Base-by-base conservation (phyloP, 2,113 vertebrate species). In the Misgurnus anguillicaudatus region DNA sequence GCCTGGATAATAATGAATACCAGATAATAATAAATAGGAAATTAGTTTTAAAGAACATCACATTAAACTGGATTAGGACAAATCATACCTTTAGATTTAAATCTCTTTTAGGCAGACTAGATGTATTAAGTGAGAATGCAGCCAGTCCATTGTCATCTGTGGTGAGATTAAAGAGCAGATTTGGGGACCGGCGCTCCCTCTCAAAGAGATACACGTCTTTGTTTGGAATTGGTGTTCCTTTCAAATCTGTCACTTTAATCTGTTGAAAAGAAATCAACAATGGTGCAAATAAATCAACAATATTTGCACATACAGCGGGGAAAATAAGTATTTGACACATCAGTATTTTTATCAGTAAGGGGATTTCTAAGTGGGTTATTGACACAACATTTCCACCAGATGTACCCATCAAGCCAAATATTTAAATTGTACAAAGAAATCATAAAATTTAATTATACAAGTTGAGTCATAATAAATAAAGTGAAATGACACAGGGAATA, bases 101-200 rank as follows among this genome's bases (percentile, higher is more conserved):
- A 42, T 73, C n/a, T 53, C 16, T 72, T 72, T 19, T 17, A 53
- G 41, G 7, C 14, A 53, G 14, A 66, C 64, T 57, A 53, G 77
- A 75, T 14, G 73, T 64, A 38, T 70, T 41, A 13, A 84, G 2
- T 47, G 88, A 82, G 83, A 93, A 92, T 4, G 19, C 1, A 4
- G 89, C 89, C 0, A 89, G 9, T 16, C 92, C 92, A 1, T 88
- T 13, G 0, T 2, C 53, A 73, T 92, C 80, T 9, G 91, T 92
- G 4, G 90, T 93, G 13, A 91, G 82, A 39, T 92, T 92, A 24
- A 85, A 60, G 0, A 86, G 14, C 9, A 6, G 60, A 0, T 4
- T 3, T 5, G 70, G 0, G 1, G 71, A 48, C 86, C 88, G 87
- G 0, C 0, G 21, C 2, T 74, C 1, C 3, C 86, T 84, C 61